Conservation (phyloP, 2,113 vertebrate genomes). For the Narcine bancroftii region DNA sequence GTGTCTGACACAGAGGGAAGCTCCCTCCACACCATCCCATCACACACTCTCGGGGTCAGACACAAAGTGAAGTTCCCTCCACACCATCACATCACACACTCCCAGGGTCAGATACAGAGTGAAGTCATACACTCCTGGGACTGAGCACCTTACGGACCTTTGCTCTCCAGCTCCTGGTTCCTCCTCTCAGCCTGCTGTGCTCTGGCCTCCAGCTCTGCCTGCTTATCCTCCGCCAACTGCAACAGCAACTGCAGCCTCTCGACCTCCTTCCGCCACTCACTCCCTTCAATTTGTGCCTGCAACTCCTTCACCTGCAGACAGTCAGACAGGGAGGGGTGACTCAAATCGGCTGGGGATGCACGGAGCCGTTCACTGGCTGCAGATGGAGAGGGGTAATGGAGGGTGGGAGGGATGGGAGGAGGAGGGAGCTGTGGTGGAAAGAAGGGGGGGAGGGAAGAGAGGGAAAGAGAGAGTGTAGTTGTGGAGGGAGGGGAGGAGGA, state of each 20-base stretch:
- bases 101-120: no score
- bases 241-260: constrained; percentile 46
- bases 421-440: neutral
- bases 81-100: no score
- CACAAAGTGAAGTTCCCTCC: no score
- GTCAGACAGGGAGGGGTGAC: neutral
- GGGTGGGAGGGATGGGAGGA: neutral
- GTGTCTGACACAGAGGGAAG: no score
- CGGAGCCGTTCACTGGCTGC: no score
- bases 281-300: constrained; percentile 42
- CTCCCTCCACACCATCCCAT: no score
- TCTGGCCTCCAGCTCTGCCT: constrained; percentile 40
- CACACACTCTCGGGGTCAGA: no score
- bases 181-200: constrained; percentile 45
- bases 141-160: constrained; percentile 49
- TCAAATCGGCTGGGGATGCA: no score
- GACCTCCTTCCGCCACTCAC: constrained; percentile 47
- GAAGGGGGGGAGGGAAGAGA: neutral
- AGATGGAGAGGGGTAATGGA: no score
- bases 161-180: constrained; percentile 45
- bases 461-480: neutral
- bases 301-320: constrained; percentile 44
- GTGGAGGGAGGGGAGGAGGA: neutral
- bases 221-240: constrained; percentile 46
- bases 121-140: no score